These are phyloP conservation scores for Limosa lapponica DNA, from an alignment of 2,797 vertebrate species.

Conservation along the genomic window DNA sequence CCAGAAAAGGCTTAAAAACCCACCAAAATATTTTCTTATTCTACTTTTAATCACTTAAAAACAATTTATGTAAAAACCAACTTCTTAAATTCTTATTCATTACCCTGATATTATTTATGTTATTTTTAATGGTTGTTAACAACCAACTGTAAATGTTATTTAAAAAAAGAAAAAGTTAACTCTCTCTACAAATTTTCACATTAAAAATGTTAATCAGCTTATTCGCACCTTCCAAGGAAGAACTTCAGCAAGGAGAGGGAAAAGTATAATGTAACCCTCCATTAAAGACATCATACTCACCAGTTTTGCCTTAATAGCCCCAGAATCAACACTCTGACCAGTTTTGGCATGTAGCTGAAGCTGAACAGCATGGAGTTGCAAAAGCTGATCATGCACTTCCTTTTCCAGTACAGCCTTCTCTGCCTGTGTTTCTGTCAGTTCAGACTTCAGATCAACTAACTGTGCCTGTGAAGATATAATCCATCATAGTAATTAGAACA, in stretches of 20 bases:
- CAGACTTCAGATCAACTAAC: slow-evolving; percentile 93
- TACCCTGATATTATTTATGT: neutral
- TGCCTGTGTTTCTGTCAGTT: slow-evolving; percentile 91
- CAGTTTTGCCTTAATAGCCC: slow-evolving; percentile 93
- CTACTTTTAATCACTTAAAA: neutral
- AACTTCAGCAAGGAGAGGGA: neutral
- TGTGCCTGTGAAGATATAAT: slow-evolving; percentile 85
- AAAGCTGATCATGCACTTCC: slow-evolving; percentile 94
- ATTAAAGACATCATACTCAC: slow-evolving; percentile 78
- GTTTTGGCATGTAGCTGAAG: slow-evolving; percentile 93
- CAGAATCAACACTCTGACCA: slow-evolving; percentile 88
- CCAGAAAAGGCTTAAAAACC: neutral
- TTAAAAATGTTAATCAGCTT: neutral
- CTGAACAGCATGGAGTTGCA: slow-evolving; percentile 94
- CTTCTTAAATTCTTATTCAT: neutral
- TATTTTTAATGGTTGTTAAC: neutral
- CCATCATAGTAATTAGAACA: neutral
- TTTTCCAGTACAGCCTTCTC: slow-evolving; percentile 89
- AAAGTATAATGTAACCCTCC: neutral
- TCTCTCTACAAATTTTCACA: neutral
- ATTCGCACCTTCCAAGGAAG: neutral
- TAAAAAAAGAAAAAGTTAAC: neutral
- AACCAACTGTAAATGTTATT: neutral
- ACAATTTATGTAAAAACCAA: neutral
- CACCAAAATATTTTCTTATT: neutral